These are phyloP conservation scores for Eubucco bourcierii DNA, from an alignment of 2,113 vertebrate species.

Conservation along the genomic window DNA sequence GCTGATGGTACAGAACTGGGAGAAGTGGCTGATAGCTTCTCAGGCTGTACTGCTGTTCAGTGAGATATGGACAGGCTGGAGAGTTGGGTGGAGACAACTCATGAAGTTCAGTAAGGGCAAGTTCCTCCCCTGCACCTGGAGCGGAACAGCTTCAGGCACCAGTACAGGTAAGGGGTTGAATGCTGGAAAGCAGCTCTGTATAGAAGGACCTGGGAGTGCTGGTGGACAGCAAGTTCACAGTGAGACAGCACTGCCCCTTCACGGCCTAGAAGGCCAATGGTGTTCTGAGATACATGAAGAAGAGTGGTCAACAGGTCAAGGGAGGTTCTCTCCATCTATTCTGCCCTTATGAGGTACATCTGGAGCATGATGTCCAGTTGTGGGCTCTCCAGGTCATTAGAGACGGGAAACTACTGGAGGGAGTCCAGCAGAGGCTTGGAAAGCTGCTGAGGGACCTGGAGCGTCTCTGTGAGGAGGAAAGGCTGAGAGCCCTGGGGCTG, in stretches of 20 bases:
- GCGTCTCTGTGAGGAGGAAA: background rate
- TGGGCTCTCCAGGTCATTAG: background rate
- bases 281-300: background rate
- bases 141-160: no score
- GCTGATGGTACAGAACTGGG: background rate
- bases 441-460: background rate
- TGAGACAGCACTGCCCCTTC: background rate
- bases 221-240: background rate
- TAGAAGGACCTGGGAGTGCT: background rate
- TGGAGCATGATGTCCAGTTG: background rate
- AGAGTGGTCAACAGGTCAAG: background rate
- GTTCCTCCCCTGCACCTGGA: no score
- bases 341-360: no score
- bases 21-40: background rate
- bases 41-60: no score
- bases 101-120: no score
- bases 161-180: no score
- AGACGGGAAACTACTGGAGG: background rate
- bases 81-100: no score
- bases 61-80: no score
- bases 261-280: background rate
- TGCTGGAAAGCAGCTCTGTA: background rate
- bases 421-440: background rate
- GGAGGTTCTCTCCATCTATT: background rate
- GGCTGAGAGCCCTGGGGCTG: background rate